Evolutionary conservation across 2,888 invertebrate genomes (phyloP).

Genomic region (Apamea epomidion): DNA sequence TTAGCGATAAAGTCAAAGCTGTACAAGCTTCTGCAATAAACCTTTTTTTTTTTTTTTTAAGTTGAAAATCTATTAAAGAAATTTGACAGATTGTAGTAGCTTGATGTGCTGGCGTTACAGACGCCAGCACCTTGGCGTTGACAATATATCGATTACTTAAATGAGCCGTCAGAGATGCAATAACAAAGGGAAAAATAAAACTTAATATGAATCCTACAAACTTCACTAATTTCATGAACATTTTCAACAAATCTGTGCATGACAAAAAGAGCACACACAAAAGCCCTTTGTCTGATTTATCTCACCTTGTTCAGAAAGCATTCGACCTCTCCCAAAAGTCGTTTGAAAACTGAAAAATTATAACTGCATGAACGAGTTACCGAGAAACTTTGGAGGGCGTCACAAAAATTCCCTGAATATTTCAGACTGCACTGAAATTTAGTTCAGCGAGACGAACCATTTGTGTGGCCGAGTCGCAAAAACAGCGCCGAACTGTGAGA

Average conservation of each 20-base stretch:
- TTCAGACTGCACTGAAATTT: slow-evolving; percentile 53
- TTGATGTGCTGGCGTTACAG: no score
- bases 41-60: no score
- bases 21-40: no score
- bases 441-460: slow-evolving; percentile 34
- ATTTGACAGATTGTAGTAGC: no score
- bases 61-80: no score
- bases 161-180: no score
- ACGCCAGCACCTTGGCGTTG: no score
- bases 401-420: slow-evolving; percentile 41
- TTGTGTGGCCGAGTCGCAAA: slow-evolving; percentile 18
- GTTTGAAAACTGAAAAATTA: slow-evolving; percentile 25
- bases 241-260: background rate
- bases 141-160: no score
- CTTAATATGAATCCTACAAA: no score
- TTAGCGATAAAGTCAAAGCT: no score
- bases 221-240: background rate
- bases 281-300: background rate
- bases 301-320: background rate
- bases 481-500: slow-evolving; percentile 36
- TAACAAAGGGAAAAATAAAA: no score
- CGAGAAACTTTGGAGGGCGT: slow-evolving; percentile 17
- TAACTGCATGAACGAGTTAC: slow-evolving; percentile 28
- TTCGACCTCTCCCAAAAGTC: background rate
- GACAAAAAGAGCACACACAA: background rate